Evolutionary conservation across 92 coral and sea anemone genomes (phyloP), one percentile per base, ranked within the genome.

Genomic region (Diadumene lineata): DNA sequence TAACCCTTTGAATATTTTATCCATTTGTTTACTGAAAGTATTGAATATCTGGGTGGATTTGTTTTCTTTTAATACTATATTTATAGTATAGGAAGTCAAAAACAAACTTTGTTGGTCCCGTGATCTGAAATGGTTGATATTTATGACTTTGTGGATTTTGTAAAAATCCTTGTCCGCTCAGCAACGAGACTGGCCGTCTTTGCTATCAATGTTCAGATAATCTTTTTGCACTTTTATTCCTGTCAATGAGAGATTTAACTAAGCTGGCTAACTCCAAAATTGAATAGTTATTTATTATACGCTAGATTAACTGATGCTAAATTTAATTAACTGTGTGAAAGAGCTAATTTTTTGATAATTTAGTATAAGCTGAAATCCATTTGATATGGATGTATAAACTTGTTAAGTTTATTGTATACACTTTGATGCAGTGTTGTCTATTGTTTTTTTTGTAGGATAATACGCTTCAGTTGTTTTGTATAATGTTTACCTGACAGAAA

Each of bases 211-310:
- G 48, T 70, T 50, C 31, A 33, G 51, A 48, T 72, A 72, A 72
- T 72, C 77, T 72, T 57, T 29, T 1, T 72, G 28, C 56, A 72
- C 53, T 28, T 62, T 7, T 31, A 43, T 61, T 38, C 66, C 22
- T 72, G 77, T 22, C 77, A 70, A 64, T 0, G 65, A 27, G n/a
- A 70, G 75, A 70, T 55, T 70, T 70, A 57, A 53, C 23, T 72
- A 72, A 34, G 33, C 77, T 31, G 10, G 11, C 33, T 43, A 32
- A 23, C 19, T 25, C 22, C 32, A 8, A 19, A 56, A 72, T 50
- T 38, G 25, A 30, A 70, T 70, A 34, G 48, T 26, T 53, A n/a
- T 72, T 34, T 32, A 72, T 72, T 56, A 46, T 33, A 0, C 11
- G 18, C 53, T 31, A 72, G 77, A 72, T 72, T 56, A 72, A 31